These are phyloP conservation scores for Herpetotheres cachinnans DNA, from an alignment of 2,113 vertebrate species.

Conservation along the genomic window DNA sequence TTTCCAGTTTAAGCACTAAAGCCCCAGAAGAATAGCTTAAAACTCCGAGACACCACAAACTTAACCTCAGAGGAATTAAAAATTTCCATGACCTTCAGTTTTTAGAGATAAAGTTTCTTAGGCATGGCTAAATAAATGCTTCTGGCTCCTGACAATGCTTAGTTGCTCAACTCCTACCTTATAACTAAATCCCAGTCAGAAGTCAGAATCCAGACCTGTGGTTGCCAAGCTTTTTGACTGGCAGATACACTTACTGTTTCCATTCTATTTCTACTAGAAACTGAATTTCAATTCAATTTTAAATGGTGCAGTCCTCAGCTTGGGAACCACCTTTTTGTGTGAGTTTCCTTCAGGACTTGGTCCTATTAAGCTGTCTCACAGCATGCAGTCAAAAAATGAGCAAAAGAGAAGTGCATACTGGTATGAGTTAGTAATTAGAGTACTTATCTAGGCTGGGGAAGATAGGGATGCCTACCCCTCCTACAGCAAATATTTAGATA, in stretches of 20 bases:
- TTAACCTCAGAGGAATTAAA: neutral
- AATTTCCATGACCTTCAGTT: neutral
- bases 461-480: neutral
- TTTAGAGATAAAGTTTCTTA: neutral
- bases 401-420: neutral
- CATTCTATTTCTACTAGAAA: neutral
- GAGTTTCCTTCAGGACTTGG: neutral
- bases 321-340: neutral
- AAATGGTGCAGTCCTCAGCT: neutral
- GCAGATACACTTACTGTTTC: neutral
- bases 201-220: neutral
- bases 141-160: neutral
- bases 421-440: neutral
- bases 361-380: neutral
- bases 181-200: neutral
- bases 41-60: neutral
- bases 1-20: neutral
- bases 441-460: neutral
- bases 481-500: neutral
- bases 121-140: neutral
- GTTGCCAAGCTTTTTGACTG: neutral
- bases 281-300: neutral
- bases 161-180: neutral
- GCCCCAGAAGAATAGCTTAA: neutral
- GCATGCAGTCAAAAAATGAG: neutral